Base-by-base conservation (phyloP, 1,140 invertebrate genomes). In the Drosophila nebulosa region DNA sequence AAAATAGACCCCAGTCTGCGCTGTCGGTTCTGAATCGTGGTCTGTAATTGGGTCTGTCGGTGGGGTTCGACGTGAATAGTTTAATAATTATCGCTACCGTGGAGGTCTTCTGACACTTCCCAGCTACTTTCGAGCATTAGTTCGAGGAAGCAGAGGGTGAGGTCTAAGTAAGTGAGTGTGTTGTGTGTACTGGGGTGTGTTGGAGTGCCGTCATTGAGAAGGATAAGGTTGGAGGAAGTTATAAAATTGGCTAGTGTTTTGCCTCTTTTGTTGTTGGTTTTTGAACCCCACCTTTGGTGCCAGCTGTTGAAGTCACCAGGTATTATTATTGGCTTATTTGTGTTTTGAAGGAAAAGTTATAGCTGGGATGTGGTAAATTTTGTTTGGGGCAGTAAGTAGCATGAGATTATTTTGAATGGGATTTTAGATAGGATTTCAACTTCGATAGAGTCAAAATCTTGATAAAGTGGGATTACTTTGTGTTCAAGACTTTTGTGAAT, bases 151-250 rank as follows among this genome's bases (percentile, higher is more conserved):
- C 64, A 12, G 14, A 67, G 62, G 21, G 70, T 73, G 4, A 63
- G 26, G 14, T 53, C 69, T 7, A 58, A 9, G 46, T 65, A 35
- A 56, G 57, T 66, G 2, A 61, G 52, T 56, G 63, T 50, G 16
- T 61, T 66, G n/a, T 71, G 57, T 18, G 55, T 65, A 42, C 64
- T 67, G 22, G 62, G 35, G 27, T 71, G 64, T 14, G 69, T 57
- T 24, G 57, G 30, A 7, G 57, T 61, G 16, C n/a, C 32, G 24
- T 67, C 52, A 12, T 71, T 67, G 32, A 66, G 12, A 9, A 66
- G n/a, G 12, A 66, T 71, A 7, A 52, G 51, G 22, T 71, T 66
- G 2, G 64, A 66, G 51, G 65, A 53, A 6, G 63, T 61, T n/a
- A 62, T 67, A 14, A 36, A 66, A 50, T 52, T 66, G 3, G 50